Conservation (phyloP, 1,140 invertebrate genomes). For the Drosophila tropicalis region DNA sequence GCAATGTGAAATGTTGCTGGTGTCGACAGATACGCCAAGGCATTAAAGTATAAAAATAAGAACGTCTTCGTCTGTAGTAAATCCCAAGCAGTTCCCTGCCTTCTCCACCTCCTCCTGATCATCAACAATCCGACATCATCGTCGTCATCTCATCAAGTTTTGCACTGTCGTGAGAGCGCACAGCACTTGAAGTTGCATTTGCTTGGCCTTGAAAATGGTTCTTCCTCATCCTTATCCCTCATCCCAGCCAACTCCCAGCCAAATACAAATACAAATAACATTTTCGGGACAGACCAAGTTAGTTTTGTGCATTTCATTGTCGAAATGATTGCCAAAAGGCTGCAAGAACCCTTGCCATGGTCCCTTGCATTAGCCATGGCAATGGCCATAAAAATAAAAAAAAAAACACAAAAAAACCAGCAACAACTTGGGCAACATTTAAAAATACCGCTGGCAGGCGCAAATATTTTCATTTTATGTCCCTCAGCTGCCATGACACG, state of each 20-base stretch:
- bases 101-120: neutral
- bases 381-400: constrained; percentile 12
- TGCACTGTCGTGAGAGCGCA: constrained; percentile 54
- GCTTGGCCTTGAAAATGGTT: constrained; percentile 63
- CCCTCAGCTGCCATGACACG: constrained; percentile 43
- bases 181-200: constrained; percentile 66
- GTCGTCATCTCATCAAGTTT: constrained; percentile 36
- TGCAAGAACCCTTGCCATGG: neutral
- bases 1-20: constrained; percentile 73
- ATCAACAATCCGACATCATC: neutral
- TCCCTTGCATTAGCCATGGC: constrained; percentile 12
- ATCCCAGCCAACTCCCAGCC: constrained; percentile 11
- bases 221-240: constrained; percentile 21
- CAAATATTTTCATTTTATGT: constrained; percentile 51
- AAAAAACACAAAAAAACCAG: too few relatives aligned
- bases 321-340: constrained; percentile 15
- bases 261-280: constrained; percentile 28
- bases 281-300: constrained; percentile 6
- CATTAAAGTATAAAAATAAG: constrained; percentile 80
- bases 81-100: neutral
- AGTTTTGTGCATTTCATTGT: constrained; percentile 23
- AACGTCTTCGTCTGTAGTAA: constrained; percentile 50
- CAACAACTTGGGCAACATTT: constrained; percentile 20
- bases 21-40: constrained; percentile 73
- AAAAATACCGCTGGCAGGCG: constrained; percentile 12